These are phyloP conservation scores for Ferrisia virgata DNA, from an alignment of 2,888 invertebrate genomes.

Conservation along the genomic window DNA sequence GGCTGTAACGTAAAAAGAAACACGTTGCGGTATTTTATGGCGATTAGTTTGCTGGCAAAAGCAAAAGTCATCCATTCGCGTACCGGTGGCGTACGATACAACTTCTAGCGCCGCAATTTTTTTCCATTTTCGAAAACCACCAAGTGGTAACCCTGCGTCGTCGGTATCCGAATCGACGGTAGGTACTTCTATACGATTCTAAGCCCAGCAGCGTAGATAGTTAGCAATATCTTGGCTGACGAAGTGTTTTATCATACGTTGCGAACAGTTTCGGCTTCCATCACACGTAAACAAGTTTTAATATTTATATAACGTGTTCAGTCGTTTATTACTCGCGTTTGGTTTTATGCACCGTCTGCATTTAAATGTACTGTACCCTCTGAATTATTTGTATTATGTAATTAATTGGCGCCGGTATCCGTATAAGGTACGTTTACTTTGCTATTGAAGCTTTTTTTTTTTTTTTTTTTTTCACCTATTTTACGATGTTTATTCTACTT, in stretches of 20 bases:
- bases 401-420: background rate
- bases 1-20: background rate
- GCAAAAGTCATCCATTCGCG: slow-evolving; percentile 8
- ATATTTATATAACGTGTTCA: slow-evolving; percentile 23
- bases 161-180: background rate
- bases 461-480: background rate
- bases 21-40: background rate
- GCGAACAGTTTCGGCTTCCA: slow-evolving; percentile 29
- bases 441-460: too few species aligned
- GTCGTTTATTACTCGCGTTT: background rate
- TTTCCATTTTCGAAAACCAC: background rate
- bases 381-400: background rate
- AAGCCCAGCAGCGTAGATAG: slow-evolving; percentile 37
- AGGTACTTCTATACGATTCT: background rate
- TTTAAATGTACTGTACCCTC: background rate
- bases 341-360: background rate
- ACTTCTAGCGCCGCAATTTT: too few species aligned
- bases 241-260: background rate
- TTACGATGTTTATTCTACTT: too few species aligned
- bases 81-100: background rate
- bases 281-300: slow-evolving; percentile 28
- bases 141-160: slow-evolving; percentile 5
- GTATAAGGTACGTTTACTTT: background rate
- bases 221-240: slow-evolving; percentile 29
- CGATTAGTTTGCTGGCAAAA: background rate